phyloP scores from a whole-genome alignment of 2,113 vertebrate genomes.

The Guaruba guarouba region DNA sequence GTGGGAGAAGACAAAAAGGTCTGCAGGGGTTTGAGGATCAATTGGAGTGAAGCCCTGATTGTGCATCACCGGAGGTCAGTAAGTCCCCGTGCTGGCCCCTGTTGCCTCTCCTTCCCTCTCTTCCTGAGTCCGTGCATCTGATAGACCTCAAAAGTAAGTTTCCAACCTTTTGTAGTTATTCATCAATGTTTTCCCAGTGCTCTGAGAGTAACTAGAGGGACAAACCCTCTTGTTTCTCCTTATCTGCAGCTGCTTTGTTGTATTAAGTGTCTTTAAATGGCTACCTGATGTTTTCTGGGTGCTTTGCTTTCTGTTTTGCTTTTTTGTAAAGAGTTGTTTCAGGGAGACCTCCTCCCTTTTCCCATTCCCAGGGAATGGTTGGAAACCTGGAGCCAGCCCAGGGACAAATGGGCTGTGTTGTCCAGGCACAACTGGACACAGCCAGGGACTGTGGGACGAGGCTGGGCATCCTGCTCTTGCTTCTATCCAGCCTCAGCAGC shows the following conservation, averaged over 20 bases:
- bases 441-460: neutral
- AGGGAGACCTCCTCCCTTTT: neutral
- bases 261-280: neutral
- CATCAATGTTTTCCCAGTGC: neutral
- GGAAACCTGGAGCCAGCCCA: neutral
- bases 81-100: neutral
- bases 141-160: neutral
- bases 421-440: too few species aligned
- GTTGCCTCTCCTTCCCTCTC: neutral
- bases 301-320: neutral
- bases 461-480: neutral
- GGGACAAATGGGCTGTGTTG: too few species aligned
- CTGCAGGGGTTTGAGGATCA: neutral
- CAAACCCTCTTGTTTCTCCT: neutral
- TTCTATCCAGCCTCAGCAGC: neutral
- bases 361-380: neutral
- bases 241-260: neutral
- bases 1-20: neutral
- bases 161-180: neutral
- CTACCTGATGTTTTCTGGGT: neutral
- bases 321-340: neutral
- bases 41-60: neutral
- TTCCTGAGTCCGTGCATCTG: neutral
- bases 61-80: accelerated
- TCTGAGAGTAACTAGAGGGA: neutral